Conservation (phyloP, 2,113 vertebrate genomes). For the Xenus cinereus region DNA sequence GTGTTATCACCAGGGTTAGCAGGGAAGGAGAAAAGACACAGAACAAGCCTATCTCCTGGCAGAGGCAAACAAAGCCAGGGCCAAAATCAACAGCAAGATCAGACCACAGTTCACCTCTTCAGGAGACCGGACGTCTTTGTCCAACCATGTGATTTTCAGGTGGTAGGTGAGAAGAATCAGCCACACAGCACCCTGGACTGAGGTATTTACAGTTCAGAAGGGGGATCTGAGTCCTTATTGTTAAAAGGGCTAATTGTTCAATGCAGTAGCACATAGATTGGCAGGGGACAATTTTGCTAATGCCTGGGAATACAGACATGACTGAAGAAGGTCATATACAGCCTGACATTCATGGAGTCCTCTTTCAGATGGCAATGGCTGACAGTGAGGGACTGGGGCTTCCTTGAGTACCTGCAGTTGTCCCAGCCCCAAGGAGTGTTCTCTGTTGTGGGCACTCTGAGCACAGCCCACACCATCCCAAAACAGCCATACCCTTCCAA, state of each 20-base stretch:
- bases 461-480: background rate
- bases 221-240: background rate
- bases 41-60: background rate
- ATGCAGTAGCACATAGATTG: background rate
- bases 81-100: background rate
- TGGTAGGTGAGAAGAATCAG: background rate
- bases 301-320: background rate
- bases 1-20: background rate
- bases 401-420: background rate
- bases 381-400: background rate
- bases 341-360: background rate
- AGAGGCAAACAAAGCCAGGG: background rate
- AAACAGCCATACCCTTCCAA: background rate
- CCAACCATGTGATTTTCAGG: background rate
- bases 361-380: background rate
- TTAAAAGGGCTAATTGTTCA: background rate
- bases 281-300: background rate
- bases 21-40: background rate
- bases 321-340: background rate
- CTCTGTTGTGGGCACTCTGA: background rate
- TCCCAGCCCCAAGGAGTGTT: background rate
- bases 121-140: background rate
- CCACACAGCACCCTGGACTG: background rate
- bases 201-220: background rate
- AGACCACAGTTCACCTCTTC: background rate